phyloP scores from a whole-genome alignment of 2,888 invertebrate genomes.

The Lasioglossum pauxillum region DNA sequence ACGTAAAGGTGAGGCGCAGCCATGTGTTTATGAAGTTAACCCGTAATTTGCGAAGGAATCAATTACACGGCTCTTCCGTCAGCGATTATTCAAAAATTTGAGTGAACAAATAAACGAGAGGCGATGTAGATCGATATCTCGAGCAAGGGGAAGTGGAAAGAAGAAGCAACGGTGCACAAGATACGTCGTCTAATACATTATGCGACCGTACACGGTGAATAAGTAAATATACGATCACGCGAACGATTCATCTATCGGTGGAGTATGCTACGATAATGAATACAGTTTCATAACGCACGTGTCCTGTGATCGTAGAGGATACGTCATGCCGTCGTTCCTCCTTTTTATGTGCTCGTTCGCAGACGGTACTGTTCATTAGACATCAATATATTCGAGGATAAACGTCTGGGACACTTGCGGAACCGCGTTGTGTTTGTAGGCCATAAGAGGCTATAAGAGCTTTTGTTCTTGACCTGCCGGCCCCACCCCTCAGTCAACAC shows the following conservation, averaged over 20 bases:
- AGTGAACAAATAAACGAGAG: background rate
- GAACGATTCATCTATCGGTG: background rate
- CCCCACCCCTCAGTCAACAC: background rate
- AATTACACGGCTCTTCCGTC: background rate
- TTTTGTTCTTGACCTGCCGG: background rate
- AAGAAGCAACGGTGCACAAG: background rate
- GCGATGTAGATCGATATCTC: background rate
- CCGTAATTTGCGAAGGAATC: background rate
- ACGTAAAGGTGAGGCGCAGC: background rate
- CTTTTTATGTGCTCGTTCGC: background rate
- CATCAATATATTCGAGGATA: background rate
- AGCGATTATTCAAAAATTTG: background rate
- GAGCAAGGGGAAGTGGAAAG: background rate
- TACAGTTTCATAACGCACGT: slow-evolving; percentile 19
- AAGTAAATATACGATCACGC: slow-evolving; percentile 3
- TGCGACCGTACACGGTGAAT: slow-evolving; percentile 27
- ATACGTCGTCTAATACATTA: slow-evolving; percentile 28
- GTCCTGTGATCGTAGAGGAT: background rate
- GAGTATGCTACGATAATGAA: background rate
- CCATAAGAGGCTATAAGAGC: background rate
- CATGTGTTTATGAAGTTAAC: background rate
- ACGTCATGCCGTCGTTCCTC: background rate
- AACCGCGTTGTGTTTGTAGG: background rate
- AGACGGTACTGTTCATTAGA: background rate
- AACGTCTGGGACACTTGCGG: background rate